Evolutionary conservation across 2,888 invertebrate species (phyloP).

Genomic region (Rhimphoctona megacephalus): DNA sequence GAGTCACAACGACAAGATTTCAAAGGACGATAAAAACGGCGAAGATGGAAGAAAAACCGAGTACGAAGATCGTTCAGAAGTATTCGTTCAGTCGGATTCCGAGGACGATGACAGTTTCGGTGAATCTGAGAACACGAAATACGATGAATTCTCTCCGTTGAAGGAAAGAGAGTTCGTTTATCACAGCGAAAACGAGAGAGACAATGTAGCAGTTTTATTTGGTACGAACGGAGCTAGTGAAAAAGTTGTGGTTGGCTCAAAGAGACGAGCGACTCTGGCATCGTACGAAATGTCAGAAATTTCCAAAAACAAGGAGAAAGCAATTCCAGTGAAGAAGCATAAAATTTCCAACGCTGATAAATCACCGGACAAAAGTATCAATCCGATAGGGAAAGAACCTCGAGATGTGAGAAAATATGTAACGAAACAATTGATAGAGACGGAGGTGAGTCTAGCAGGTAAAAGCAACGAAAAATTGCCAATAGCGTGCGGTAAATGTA

Average conservation of each 20-base stretch:
- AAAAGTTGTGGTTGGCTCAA: constrained; percentile 18
- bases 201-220: not conserved
- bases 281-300: not conserved
- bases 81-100: constrained; percentile 23
- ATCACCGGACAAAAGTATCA: not conserved
- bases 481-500: constrained; percentile 55
- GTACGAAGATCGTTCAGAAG: not conserved
- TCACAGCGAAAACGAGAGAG: not conserved
- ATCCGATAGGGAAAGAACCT: not conserved
- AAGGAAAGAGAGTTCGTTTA: not conserved
- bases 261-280: not conserved
- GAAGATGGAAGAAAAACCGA: not conserved
- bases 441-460: constrained; percentile 21
- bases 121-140: not conserved
- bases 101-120: not conserved
- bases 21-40: not conserved
- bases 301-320: not conserved
- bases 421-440: constrained; percentile 39
- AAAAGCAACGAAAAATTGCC: constrained; percentile 28
- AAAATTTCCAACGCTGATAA: not conserved
- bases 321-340: not conserved
- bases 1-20: not conserved
- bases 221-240: not conserved
- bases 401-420: not conserved
- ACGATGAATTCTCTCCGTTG: not conserved